Percentiles rank a stretch among this genome's conserved stretches.
These are phyloP conservation scores for Lytechinus variegatus DNA, from an alignment of 35 echinoderm and acorn worm species.

Conservation along the genomic window DNA sequence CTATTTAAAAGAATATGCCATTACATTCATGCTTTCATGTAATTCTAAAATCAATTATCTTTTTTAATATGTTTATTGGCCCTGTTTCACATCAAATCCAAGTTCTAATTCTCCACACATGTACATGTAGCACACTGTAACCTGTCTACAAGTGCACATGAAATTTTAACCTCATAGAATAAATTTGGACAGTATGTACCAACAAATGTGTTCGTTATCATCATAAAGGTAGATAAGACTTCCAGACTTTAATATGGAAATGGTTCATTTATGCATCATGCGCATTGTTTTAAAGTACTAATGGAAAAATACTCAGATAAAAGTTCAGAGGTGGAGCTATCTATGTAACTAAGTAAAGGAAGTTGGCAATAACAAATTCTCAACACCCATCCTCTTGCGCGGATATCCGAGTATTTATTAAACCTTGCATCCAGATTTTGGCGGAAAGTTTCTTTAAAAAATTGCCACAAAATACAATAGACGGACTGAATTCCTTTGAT, in stretches of 20 bases:
- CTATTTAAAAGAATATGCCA: too few relatives aligned
- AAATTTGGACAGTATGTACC: neutral
- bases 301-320: neutral
- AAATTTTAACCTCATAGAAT: neutral
- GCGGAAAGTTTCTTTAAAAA: neutral
- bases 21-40: too few relatives aligned
- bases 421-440: neutral
- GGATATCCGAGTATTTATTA: constrained; percentile 8
- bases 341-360: neutral
- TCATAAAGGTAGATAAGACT: neutral
- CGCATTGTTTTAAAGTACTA: neutral
- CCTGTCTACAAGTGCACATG: neutral
- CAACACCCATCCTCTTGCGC: neutral
- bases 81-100: neutral
- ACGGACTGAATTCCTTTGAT: neutral
- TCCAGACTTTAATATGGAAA: neutral
- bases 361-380: neutral
- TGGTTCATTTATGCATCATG: neutral
- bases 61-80: too few relatives aligned
- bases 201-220: neutral
- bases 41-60: too few relatives aligned
- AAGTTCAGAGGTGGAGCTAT: neutral
- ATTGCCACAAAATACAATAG: neutral
- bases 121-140: neutral
- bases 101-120: neutral